Evolutionary conservation across 2,113 vertebrate species (phyloP).

Genomic region (Cettia cetti): DNA sequence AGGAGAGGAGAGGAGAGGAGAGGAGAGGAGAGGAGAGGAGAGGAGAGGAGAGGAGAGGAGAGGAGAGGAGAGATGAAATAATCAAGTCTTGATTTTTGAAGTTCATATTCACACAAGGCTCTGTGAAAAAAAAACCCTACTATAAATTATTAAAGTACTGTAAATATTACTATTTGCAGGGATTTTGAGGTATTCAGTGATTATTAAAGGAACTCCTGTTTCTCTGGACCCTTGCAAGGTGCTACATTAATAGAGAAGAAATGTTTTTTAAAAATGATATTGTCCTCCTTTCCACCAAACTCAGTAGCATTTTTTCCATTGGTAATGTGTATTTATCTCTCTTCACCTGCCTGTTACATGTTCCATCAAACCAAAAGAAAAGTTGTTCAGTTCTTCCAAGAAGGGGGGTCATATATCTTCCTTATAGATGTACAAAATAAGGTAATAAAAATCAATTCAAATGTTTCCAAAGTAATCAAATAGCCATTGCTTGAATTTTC

Average conservation of each 20-base stretch:
- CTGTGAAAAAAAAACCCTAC: neutral
- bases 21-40: neutral
- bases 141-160: neutral
- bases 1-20: too few relatives aligned
- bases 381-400: neutral
- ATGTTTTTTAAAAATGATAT: neutral
- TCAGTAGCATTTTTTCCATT: neutral
- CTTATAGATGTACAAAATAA: neutral
- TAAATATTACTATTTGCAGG: neutral
- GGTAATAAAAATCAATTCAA: conserved; percentile 44
- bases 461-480: conserved; percentile 50
- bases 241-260: neutral
- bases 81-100: neutral
- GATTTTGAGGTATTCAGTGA: neutral
- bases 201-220: neutral
- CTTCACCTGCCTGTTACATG: neutral
- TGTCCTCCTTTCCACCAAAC: neutral
- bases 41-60: neutral
- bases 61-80: neutral
- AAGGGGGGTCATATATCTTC: neutral
- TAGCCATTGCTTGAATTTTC: conserved; percentile 25
- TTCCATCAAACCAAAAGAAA: neutral
- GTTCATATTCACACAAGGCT: neutral
- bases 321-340: neutral
- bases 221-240: neutral